Percentiles rank a stretch among this genome's conserved stretches.
These are phyloP conservation scores for Alitta virens DNA, from an alignment of 2,888 invertebrate genomes.

Conservation along the genomic window DNA sequence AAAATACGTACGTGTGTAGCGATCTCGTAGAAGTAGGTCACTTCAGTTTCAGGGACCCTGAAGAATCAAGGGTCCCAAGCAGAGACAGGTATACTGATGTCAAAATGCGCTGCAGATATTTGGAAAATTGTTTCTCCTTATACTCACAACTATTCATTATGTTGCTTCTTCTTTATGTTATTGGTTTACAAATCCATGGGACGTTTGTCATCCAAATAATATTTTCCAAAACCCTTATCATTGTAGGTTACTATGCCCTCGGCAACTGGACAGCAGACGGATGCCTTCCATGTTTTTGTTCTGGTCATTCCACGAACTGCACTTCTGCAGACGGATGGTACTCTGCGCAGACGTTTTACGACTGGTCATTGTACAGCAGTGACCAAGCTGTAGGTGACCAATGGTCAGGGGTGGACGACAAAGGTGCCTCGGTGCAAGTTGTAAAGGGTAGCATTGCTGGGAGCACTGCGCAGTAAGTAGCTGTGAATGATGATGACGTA, in stretches of 20 bases:
- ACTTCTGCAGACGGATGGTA: slow-evolving; percentile 33
- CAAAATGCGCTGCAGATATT: no score
- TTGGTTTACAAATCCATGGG: no score
- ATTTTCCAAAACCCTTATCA: no score
- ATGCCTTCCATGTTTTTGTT: slow-evolving; percentile 38
- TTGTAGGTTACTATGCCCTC: slow-evolving; percentile 34
- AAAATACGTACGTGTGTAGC: no score
- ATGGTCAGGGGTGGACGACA: slow-evolving; percentile 27
- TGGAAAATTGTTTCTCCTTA: no score
- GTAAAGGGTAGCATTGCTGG: background rate
- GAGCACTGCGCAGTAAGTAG: slow-evolving; percentile 13
- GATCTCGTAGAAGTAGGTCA: no score
- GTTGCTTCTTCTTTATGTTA: no score
- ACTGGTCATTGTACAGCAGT: slow-evolving; percentile 27
- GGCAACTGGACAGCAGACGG: slow-evolving; percentile 34
- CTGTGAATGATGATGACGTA: background rate
- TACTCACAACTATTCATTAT: no score
- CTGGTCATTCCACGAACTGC: slow-evolving; percentile 34
- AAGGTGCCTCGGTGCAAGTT: slow-evolving; percentile 20
- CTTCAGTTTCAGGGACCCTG: no score
- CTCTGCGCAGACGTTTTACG: slow-evolving; percentile 18
- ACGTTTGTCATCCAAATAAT: no score
- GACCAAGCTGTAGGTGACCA: slow-evolving; percentile 20
- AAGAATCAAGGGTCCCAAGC: no score
- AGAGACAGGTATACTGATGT: no score